Percentiles rank a stretch among this genome's conserved stretches.
phyloP scores from a whole-genome alignment of 2,888 invertebrate species.

The Oxyteleia sp. region DNA sequence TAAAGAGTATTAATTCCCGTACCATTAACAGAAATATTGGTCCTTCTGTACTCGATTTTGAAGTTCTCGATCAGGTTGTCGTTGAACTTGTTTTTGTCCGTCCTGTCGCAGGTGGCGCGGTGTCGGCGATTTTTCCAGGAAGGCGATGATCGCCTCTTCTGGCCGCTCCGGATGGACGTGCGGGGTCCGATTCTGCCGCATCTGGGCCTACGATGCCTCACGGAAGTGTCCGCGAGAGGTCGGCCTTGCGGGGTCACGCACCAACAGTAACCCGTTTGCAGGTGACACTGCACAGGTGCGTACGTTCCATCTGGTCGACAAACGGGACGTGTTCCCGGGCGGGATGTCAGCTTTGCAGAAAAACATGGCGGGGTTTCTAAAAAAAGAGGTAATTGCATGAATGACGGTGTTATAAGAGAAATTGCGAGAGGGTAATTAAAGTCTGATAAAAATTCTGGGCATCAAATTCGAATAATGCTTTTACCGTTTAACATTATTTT shows the following conservation, averaged over 20 bases:
- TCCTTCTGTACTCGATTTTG: conserved; percentile 91
- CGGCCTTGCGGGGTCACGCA: conserved; percentile 95
- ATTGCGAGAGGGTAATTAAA: too few relatives aligned
- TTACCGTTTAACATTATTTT: too few relatives aligned
- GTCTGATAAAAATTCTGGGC: too few relatives aligned
- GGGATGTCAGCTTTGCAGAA: conserved; percentile 87
- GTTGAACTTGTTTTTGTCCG: conserved; percentile 94
- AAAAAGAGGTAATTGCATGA: conserved; percentile 31
- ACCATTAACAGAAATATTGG: conserved; percentile 84
- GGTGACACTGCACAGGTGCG: conserved; percentile 95
- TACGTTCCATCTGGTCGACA: conserved; percentile 95
- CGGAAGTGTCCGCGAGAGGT: conserved; percentile 94
- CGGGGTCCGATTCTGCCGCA: conserved; percentile 88
- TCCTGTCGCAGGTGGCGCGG: conserved; percentile 90
- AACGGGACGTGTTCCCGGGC: conserved; percentile 91
- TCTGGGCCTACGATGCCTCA: conserved; percentile 91
- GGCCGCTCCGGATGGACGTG: conserved; percentile 79
- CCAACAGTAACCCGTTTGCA: conserved; percentile 94
- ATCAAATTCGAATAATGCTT: too few relatives aligned
- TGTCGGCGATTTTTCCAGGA: conserved; percentile 82
- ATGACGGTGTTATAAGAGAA: neutral
- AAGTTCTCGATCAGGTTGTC: conserved; percentile 95
- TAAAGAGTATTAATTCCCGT: conserved; percentile 39
- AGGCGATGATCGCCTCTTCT: conserved; percentile 81
- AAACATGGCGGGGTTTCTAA: conserved; percentile 87